Conservation (phyloP, 2,797 vertebrate genomes). For the Peromyscus nudipes region DNA sequence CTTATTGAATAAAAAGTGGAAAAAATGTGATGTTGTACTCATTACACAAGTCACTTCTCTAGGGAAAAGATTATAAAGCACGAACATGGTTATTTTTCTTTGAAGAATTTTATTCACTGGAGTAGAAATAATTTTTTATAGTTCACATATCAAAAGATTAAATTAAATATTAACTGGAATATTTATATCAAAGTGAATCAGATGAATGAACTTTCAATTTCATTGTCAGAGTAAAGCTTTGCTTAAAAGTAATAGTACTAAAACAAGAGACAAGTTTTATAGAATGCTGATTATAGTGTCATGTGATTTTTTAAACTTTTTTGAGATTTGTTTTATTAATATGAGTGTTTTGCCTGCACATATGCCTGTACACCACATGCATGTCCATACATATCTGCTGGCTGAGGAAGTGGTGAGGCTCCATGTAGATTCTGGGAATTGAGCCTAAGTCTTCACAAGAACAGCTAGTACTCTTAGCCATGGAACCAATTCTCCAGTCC, state of each 20-base stretch:
- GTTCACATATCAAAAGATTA: neutral
- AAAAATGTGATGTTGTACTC: neutral
- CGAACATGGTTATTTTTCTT: conserved; percentile 35
- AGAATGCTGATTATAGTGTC: neutral
- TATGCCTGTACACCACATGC: neutral
- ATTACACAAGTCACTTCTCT: neutral
- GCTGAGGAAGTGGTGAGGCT: neutral
- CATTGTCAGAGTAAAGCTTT: neutral
- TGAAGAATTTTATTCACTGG: neutral
- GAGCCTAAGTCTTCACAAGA: neutral
- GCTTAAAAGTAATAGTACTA: neutral
- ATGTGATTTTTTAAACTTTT: neutral
- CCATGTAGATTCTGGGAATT: neutral
- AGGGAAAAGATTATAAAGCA: conserved; percentile 61
- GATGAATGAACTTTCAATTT: neutral
- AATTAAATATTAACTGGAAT: neutral
- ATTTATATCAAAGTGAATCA: neutral
- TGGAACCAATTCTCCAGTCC: neutral
- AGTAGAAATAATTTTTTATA: neutral
- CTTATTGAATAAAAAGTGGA: neutral
- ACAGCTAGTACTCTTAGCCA: neutral
- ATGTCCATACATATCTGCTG: neutral
- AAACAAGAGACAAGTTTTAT: neutral
- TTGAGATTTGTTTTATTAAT: neutral
- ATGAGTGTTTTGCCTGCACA: neutral